Percentiles rank a stretch among this genome's conserved stretches.
phyloP scores from a whole-genome alignment of 2,797 vertebrate genomes.

The Pseudochromis fuscus region DNA sequence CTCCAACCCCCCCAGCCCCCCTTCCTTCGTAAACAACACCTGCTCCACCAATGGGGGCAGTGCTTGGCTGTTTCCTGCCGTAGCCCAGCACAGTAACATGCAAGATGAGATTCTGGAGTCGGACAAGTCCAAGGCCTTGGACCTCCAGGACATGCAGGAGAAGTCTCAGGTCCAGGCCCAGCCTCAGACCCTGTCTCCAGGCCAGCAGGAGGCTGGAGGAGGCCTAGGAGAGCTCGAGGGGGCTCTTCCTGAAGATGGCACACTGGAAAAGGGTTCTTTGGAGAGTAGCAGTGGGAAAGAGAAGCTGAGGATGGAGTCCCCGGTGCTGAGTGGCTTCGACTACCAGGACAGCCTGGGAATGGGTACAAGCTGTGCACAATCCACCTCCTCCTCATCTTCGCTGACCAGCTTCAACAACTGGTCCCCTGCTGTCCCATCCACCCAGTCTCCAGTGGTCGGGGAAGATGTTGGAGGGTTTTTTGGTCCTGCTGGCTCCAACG shows the following conservation, averaged over 20 bases:
- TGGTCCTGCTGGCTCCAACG: constrained; percentile 92
- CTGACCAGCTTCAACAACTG: constrained; percentile 98
- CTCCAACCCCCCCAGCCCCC: constrained; percentile 92
- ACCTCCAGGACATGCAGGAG: constrained; percentile 87
- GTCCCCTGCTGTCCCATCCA: constrained; percentile 96
- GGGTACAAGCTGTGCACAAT: constrained; percentile 89
- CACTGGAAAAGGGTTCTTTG: constrained; percentile 90
- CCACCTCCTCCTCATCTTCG: constrained; percentile 94
- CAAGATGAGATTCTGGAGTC: constrained; percentile 99
- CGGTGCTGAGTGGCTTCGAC: constrained; percentile 95
- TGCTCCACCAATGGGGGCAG: constrained; percentile 96
- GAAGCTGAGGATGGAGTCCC: constrained; percentile 95
- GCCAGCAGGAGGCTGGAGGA: constrained; percentile 91
- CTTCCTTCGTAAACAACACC: constrained; percentile 97
- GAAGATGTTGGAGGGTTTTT: constrained; percentile 95
- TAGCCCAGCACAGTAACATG: constrained; percentile 96
- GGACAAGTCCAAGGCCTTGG: constrained; percentile 94
- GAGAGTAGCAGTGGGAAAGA: constrained; percentile 94
- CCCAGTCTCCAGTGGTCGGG: constrained; percentile 94
- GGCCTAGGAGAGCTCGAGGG: constrained; percentile 94
- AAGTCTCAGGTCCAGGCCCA: constrained; percentile 93
- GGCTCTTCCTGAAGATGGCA: constrained; percentile 90
- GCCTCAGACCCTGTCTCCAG: constrained; percentile 89
- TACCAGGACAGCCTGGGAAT: constrained; percentile 96
- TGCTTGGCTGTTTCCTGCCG: constrained; percentile 97